These are phyloP conservation scores for Luperina nickerlii DNA, from an alignment of 2,888 invertebrate genomes.

Conservation along the genomic window DNA sequence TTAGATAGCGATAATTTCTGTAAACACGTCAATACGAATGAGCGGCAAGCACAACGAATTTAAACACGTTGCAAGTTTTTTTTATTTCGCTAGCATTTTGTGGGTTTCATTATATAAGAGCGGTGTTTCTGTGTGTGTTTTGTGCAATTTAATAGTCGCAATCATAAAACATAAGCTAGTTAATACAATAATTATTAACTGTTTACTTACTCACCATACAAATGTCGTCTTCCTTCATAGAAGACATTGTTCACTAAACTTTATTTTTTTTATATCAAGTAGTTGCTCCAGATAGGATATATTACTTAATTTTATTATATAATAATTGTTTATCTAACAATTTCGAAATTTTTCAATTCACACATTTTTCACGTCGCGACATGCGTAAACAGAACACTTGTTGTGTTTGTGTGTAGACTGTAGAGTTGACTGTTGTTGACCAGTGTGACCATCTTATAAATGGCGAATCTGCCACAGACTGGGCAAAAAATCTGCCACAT, in stretches of 20 bases:
- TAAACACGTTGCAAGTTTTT: neutral
- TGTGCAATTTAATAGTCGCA: neutral
- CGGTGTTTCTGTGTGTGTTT: neutral
- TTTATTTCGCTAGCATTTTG: conserved; percentile 1
- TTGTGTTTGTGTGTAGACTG: neutral
- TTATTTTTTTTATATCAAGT: neutral
- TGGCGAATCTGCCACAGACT: no score
- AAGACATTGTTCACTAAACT: conserved; percentile 33
- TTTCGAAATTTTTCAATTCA: conserved; percentile 3
- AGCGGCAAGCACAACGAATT: neutral
- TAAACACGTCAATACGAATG: neutral
- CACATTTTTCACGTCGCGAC: conserved; percentile 1
- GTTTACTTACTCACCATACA: conserved; percentile 39
- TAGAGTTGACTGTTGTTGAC: neutral
- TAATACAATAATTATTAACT: neutral
- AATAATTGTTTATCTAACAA: neutral
- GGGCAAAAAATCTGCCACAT: no score
- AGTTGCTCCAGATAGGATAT: neutral
- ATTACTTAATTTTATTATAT: neutral
- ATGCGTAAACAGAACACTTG: conserved; percentile 4
- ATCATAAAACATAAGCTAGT: conserved; percentile 4
- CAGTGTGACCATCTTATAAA: no score
- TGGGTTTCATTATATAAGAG: conserved; percentile 13
- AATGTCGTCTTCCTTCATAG: conserved; percentile 25
- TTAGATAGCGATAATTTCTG: neutral